These are phyloP conservation scores for Eriosoma lanigerum DNA, from an alignment of 1,140 invertebrate genomes.

Conservation along the genomic window DNA sequence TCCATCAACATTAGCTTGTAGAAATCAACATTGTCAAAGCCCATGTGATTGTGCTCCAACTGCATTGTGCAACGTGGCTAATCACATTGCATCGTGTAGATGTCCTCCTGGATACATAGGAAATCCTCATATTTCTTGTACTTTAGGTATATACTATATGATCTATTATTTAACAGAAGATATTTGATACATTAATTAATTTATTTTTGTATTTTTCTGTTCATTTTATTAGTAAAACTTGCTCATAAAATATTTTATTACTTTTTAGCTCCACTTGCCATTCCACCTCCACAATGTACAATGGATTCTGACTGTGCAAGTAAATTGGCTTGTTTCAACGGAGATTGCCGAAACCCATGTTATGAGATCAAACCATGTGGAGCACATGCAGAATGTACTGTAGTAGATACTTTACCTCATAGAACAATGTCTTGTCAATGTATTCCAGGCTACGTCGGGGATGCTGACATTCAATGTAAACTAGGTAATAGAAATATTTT, in stretches of 20 bases:
- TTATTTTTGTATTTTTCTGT: background rate
- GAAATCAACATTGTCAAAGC: slow-evolving; percentile 72
- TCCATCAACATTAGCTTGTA: slow-evolving; percentile 72
- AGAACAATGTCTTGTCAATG: slow-evolving; percentile 86
- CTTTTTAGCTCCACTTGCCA: slow-evolving; percentile 60
- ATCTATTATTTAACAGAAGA: background rate
- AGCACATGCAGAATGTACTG: slow-evolving; percentile 73
- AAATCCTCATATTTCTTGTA: slow-evolving; percentile 71
- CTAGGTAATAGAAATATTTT: slow-evolving; percentile 63
- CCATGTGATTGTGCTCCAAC: slow-evolving; percentile 74
- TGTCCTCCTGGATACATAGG: slow-evolving; percentile 82
- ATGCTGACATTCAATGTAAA: slow-evolving; percentile 79
- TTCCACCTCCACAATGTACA: slow-evolving; percentile 67
- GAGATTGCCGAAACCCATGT: slow-evolving; percentile 81
- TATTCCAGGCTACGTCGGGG: slow-evolving; percentile 75
- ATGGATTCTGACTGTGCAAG: slow-evolving; percentile 82
- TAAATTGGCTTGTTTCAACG: slow-evolving; percentile 78
- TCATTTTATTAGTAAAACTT: background rate
- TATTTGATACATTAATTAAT: background rate
- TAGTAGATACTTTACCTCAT: slow-evolving; percentile 81
- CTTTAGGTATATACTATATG: slow-evolving; percentile 60
- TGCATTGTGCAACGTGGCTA: slow-evolving; percentile 74
- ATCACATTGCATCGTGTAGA: slow-evolving; percentile 75
- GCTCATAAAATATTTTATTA: slow-evolving; percentile 12
- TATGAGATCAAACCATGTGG: slow-evolving; percentile 77